These are phyloP conservation scores for Pampusana beccarii DNA, from an alignment of 2,113 vertebrate species.

Conservation along the genomic window DNA sequence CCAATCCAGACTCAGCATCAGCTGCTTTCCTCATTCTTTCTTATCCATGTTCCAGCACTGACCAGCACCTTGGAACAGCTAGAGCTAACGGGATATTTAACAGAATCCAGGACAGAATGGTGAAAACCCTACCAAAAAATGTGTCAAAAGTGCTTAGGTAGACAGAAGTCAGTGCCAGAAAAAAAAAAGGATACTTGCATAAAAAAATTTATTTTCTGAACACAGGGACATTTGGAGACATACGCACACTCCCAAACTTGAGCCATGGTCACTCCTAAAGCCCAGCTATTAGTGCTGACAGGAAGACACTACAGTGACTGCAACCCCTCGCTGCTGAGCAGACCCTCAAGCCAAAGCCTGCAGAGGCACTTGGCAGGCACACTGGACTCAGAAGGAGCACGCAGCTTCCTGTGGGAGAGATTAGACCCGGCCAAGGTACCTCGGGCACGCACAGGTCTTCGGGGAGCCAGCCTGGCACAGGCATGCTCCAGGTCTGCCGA, in stretches of 20 bases:
- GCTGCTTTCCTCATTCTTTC: background rate
- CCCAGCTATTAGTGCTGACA: background rate
- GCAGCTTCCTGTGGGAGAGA: accelerated
- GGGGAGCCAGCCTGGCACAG: background rate
- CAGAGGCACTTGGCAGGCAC: accelerated
- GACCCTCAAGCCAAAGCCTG: background rate
- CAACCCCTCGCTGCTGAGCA: background rate
- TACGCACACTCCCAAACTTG: accelerated
- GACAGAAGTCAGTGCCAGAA: background rate
- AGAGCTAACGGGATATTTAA: background rate
- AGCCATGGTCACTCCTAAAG: background rate
- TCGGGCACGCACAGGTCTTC: background rate
- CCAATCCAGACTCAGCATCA: background rate
- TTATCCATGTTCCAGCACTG: background rate
- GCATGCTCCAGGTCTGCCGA: background rate
- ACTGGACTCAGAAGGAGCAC: accelerated
- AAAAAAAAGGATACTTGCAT: background rate
- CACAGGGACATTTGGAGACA: background rate
- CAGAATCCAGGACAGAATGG: background rate
- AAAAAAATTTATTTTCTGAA: background rate
- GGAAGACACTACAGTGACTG: background rate
- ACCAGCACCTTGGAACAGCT: background rate
- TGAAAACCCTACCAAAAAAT: background rate
- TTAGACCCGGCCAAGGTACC: background rate
- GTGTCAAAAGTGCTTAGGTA: background rate